These are phyloP conservation scores for Sebastes miniatus DNA, from an alignment of 2,797 vertebrate species.

Conservation along the genomic window DNA sequence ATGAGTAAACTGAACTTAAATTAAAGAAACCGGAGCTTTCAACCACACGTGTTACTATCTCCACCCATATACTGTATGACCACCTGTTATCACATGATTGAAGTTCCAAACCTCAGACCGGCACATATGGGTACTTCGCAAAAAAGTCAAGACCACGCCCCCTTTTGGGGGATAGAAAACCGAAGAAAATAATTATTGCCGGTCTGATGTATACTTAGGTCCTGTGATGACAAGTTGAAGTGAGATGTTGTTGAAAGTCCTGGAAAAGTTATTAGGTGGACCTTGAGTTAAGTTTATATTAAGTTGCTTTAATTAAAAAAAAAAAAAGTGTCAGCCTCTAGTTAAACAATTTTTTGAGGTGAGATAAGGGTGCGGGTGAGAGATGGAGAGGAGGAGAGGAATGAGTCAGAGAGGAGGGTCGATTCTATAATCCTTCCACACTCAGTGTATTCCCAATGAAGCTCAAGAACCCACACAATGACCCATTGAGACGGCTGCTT, in stretches of 20 bases:
- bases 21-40: not conserved
- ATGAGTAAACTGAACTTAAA: no score
- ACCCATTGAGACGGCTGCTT: conserved; percentile 62
- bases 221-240: not conserved
- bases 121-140: no score
- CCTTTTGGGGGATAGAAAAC: no score
- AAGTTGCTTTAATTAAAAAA: not conserved
- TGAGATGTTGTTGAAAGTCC: not conserved
- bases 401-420: conserved; percentile 1
- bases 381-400: not conserved
- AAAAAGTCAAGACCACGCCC: no score
- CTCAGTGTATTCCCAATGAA: conserved; percentile 63
- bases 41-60: not conserved
- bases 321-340: not conserved
- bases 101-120: not conserved
- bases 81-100: not conserved
- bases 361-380: not conserved
- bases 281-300: not conserved
- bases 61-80: not conserved
- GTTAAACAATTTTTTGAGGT: not conserved
- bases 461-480: conserved; percentile 66
- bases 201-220: not conserved
- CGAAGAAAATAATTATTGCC: no score
- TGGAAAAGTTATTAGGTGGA: not conserved
- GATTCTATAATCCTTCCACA: conserved; percentile 60